Conservation (phyloP, 2,797 vertebrate species). For the Hipposideros larvatus region DNA sequence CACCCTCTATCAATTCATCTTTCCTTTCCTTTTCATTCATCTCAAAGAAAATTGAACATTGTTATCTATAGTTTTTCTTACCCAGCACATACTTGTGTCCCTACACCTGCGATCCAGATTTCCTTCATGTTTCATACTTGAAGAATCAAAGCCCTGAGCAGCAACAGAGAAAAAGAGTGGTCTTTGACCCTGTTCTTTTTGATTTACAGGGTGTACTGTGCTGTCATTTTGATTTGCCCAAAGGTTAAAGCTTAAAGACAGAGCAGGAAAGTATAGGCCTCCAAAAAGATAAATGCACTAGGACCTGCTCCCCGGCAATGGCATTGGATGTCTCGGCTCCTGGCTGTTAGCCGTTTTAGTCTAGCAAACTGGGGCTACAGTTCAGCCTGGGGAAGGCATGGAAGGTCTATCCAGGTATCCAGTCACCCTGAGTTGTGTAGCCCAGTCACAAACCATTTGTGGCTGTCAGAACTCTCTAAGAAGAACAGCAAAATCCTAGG, state of each 20-base stretch:
- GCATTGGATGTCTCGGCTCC: slow-evolving; percentile 40
- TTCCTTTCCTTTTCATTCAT: slow-evolving; percentile 55
- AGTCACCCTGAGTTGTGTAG: not conserved
- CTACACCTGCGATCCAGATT: slow-evolving; percentile 59
- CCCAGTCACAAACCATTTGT: not conserved
- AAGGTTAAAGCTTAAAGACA: slow-evolving; percentile 71
- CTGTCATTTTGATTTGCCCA: slow-evolving; percentile 78
- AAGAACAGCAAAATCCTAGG: not conserved
- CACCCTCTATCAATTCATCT: slow-evolving; percentile 28
- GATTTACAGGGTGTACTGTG: slow-evolving; percentile 77
- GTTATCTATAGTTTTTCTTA: slow-evolving; percentile 66
- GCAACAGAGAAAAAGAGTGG: slow-evolving; percentile 70
- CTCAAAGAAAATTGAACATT: slow-evolving; percentile 53
- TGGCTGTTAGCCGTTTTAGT: not conserved
- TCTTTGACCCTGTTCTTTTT: slow-evolving; percentile 80
- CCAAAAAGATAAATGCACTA: slow-evolving; percentile 47
- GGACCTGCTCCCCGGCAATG: slow-evolving; percentile 24
- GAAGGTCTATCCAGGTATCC: not conserved
- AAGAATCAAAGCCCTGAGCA: slow-evolving; percentile 80
- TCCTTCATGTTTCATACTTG: slow-evolving; percentile 76
- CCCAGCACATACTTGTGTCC: slow-evolving; percentile 9
- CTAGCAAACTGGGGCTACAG: not conserved
- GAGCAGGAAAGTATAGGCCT: not conserved
- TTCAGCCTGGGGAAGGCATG: not conserved
- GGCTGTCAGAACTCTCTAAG: not conserved